Percentiles rank a stretch among this genome's conserved stretches.
Conservation (phyloP, 37 sponge, comb jelly and placozoan genomes). For the Axinella damicornis region DNA sequence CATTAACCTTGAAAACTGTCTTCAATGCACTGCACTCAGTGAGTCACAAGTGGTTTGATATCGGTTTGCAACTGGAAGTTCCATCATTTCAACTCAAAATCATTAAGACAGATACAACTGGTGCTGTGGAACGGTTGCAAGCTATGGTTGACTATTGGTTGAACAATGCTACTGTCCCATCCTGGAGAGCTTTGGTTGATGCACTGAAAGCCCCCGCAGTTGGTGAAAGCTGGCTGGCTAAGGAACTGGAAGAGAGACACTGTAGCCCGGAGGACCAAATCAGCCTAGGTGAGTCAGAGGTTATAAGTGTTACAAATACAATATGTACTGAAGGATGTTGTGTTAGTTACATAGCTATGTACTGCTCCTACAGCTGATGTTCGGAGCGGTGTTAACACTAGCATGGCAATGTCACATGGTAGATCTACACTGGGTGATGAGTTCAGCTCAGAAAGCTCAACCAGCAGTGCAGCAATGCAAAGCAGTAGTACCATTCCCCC, state of each 20-base stretch:
- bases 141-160: slow-evolving; percentile 18
- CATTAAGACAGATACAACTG: neutral
- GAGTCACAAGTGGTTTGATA: neutral
- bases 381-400: no score
- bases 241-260: neutral
- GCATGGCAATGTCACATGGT: no score
- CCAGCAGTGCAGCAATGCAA: no score
- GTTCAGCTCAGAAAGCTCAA: no score
- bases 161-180: neutral
- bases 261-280: neutral
- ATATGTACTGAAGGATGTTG: no score
- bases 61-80: slow-evolving; percentile 9
- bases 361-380: no score
- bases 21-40: neutral
- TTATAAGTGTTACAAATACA: no score
- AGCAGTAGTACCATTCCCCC: no score
- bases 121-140: neutral
- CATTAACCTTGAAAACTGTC: neutral
- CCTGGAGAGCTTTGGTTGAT: neutral
- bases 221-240: neutral
- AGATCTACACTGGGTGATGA: no score
- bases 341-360: no score
- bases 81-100: neutral
- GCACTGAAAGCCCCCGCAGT: slow-evolving; percentile 9
- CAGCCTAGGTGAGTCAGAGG: no score